phyloP scores from a whole-genome alignment of 2,888 invertebrate species.

The Archips xylosteana region DNA sequence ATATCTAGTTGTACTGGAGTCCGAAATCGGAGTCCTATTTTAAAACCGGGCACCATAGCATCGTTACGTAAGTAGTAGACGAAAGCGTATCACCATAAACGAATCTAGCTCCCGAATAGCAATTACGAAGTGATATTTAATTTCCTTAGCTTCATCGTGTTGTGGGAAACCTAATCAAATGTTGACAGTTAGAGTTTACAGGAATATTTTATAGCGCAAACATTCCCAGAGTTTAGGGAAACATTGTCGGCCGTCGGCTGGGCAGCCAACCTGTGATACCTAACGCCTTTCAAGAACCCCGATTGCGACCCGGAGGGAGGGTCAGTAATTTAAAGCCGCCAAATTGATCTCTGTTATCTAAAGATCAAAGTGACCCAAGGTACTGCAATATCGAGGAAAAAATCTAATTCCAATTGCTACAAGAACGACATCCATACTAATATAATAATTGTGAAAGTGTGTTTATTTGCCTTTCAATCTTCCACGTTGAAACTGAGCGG shows the following conservation, averaged over 20 bases:
- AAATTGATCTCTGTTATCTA: not conserved
- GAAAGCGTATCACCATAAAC: not conserved
- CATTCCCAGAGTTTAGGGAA: slow-evolving; percentile 8
- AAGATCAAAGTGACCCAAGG: too few relatives aligned
- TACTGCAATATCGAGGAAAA: too few relatives aligned
- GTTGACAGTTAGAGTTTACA: slow-evolving; percentile 23
- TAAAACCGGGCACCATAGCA: too few relatives aligned
- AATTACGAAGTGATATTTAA: slow-evolving; percentile 31
- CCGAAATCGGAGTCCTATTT: too few relatives aligned
- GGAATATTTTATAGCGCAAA: slow-evolving; percentile 25
- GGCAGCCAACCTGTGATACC: slow-evolving; percentile 17
- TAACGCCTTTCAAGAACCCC: not conserved
- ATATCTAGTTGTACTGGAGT: too few relatives aligned
- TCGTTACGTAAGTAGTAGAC: not conserved
- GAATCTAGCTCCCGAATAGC: not conserved
- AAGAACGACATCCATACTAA: too few relatives aligned
- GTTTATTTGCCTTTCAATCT: too few relatives aligned
- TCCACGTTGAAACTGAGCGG: too few relatives aligned
- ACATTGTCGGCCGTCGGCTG: not conserved
- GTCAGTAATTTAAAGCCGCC: not conserved
- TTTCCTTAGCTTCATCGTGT: slow-evolving; percentile 5
- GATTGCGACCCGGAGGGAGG: not conserved
- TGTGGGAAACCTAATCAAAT: not conserved
- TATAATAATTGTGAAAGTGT: too few relatives aligned
- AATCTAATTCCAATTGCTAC: too few relatives aligned